These are phyloP conservation scores for Cinara cedri DNA, from an alignment of 2,888 invertebrate species.

Conservation along the genomic window DNA sequence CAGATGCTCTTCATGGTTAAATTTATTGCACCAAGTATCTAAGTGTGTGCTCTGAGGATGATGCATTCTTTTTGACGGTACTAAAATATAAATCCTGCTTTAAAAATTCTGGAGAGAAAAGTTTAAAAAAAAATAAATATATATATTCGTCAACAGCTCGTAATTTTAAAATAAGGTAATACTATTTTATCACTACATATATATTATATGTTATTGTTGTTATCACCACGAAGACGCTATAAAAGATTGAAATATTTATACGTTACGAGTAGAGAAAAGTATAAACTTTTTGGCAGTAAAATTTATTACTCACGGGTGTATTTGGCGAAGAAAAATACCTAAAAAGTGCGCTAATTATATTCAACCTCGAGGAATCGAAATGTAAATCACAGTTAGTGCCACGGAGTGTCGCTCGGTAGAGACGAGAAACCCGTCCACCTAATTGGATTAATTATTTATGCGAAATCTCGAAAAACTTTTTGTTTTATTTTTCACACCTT, in stretches of 20 bases:
- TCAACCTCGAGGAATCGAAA: constrained; percentile 19
- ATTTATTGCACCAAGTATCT: not conserved
- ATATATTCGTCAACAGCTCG: not conserved
- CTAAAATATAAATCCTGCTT: not conserved
- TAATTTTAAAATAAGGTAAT: not conserved
- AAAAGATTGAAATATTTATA: not conserved
- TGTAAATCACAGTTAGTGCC: constrained; percentile 31
- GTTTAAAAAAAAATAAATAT: too few relatives aligned
- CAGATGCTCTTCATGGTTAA: not conserved
- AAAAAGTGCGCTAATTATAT: not conserved
- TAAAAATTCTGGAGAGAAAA: not conserved
- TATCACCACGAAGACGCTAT: not conserved
- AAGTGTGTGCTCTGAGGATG: not conserved
- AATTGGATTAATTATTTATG: constrained; percentile 48
- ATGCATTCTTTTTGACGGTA: not conserved
- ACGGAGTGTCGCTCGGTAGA: not conserved
- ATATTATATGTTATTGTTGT: not conserved
- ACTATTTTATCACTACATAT: not conserved
- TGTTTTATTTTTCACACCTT: not conserved
- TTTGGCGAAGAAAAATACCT: not conserved
- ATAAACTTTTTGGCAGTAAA: not conserved
- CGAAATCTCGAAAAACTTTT: constrained; percentile 9
- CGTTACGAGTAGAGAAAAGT: not conserved
- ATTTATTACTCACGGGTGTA: constrained; percentile 17
- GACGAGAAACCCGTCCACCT: not conserved